These are phyloP conservation scores for Cardinalis cardinalis DNA, from an alignment of 2,113 vertebrate species.

Conservation along the genomic window DNA sequence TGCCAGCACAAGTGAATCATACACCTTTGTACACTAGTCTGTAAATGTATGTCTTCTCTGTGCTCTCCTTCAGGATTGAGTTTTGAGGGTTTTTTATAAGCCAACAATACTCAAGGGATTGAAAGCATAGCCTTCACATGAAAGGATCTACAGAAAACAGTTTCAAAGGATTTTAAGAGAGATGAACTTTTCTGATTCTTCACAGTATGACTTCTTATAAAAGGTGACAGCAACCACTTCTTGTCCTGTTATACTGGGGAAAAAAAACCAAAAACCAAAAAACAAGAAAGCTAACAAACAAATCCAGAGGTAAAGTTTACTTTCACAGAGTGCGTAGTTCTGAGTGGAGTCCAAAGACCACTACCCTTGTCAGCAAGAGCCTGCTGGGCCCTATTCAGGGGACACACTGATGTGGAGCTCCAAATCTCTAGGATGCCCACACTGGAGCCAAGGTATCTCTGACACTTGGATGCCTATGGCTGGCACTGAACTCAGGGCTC, in stretches of 20 bases:
- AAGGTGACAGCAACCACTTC: neutral
- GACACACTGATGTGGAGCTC: rapidly evolving
- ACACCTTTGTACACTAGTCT: neutral
- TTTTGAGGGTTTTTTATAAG: neutral
- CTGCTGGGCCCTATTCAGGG: neutral
- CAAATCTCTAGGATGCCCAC: rapidly evolving
- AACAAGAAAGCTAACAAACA: neutral
- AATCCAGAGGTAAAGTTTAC: neutral
- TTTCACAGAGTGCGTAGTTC: neutral
- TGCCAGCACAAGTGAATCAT: neutral
- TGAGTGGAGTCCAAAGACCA: rapidly evolving
- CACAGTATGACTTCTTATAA: neutral
- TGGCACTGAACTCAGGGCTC: neutral
- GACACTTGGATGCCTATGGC: rapidly evolving
- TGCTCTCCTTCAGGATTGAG: neutral
- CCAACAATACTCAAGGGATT: neutral
- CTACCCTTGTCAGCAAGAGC: rapidly evolving
- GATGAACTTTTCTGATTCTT: neutral
- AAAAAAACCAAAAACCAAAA: too few relatives aligned
- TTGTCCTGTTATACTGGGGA: neutral
- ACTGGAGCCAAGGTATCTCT: rapidly evolving
- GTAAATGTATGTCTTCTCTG: rapidly evolving
- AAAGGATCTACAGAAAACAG: neutral
- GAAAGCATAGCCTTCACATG: neutral
- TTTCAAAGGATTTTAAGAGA: neutral